Evolutionary conservation across 2,797 vertebrate genomes (phyloP), one percentile per base, ranked within the genome.

Genomic region (Hyperoplus immaculatus): DNA sequence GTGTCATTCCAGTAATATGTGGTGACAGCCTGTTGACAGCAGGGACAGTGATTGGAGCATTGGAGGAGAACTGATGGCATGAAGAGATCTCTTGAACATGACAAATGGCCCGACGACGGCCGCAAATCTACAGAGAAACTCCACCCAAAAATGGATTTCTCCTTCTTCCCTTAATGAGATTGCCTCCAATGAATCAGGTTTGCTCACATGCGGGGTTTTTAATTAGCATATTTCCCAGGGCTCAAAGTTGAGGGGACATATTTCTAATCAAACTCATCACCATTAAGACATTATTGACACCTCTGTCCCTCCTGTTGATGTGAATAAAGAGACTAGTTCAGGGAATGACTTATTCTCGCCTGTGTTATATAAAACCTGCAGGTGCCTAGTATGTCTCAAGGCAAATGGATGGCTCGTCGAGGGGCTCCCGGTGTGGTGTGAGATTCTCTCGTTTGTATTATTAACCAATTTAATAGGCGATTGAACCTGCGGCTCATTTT

Each of bases 151-250:
- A 94, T 93, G 70, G 89, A 95, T 94, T 94, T 86, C 79, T 89
- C 85, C 88, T 86, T 77, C 86, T 85, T 49, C 58, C 56, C 80
- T 81, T 94, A 93, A 94, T 92, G 89, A 93, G 87, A 72, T 87
- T 91, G 93, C 89, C 94, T 90, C 82, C 81, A 77, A 77, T 88
- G 89, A 95, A 92, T 93, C 92, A 93, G 93, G 89, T 84, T 78
- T 72, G 78, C 67, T 72, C 64, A 66, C 73, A 80, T 74, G 82
- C 67, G 69, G 76, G 84, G 85, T 82, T 88, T 29, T 90, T 83
- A 91, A 92, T 93, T 90, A 89, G 81, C 84, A 85, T 84, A 84
- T 89, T 83, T 81, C 68, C 83, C 65, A 75, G 78, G 42, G 82
- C 83, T 88, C 78, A 53, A 71, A 54, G 80, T 50, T 16, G 69